Percentiles rank a stretch among this genome's conserved stretches.
Conservation (phyloP, 2,888 invertebrate species). For the Phorcus lineatus region DNA sequence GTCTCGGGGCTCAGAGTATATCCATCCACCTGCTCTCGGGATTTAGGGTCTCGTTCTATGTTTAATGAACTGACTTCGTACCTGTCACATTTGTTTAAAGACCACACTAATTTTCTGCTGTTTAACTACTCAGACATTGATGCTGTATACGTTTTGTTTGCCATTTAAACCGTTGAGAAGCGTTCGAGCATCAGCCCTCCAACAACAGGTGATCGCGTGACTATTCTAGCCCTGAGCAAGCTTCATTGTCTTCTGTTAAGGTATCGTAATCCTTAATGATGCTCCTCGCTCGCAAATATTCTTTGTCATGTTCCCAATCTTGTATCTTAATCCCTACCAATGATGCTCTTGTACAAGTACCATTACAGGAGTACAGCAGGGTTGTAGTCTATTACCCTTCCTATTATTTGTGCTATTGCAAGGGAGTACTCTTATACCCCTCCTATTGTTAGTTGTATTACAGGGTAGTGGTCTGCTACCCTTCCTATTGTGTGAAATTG, state of each 20-base stretch:
- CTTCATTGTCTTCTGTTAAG: neutral
- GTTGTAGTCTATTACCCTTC: neutral
- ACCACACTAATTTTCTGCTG: slow-evolving; percentile 25
- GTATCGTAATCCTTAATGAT: slow-evolving; percentile 5
- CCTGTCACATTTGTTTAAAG: slow-evolving; percentile 21
- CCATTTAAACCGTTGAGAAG: slow-evolving; percentile 20
- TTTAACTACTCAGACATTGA: slow-evolving; percentile 16
- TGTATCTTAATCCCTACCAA: slow-evolving; percentile 8
- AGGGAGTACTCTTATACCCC: no score
- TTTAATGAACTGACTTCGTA: slow-evolving; percentile 18
- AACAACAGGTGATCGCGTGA: slow-evolving; percentile 19
- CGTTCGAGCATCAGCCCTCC: neutral
- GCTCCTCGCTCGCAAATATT: neutral
- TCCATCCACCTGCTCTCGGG: slow-evolving; percentile 5
- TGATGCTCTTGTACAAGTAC: neutral
- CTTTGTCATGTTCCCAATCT: neutral
- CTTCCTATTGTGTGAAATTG: neutral
- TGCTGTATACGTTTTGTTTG: slow-evolving; percentile 11
- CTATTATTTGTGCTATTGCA: no score
- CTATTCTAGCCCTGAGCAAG: neutral
- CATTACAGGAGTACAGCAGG: neutral
- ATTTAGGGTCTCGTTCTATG: neutral
- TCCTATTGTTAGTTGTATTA: neutral
- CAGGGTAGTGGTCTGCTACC: neutral
- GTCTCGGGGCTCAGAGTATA: neutral